Base-by-base conservation (phyloP, 2,888 invertebrate genomes). In the Heliconius cydno region DNA sequence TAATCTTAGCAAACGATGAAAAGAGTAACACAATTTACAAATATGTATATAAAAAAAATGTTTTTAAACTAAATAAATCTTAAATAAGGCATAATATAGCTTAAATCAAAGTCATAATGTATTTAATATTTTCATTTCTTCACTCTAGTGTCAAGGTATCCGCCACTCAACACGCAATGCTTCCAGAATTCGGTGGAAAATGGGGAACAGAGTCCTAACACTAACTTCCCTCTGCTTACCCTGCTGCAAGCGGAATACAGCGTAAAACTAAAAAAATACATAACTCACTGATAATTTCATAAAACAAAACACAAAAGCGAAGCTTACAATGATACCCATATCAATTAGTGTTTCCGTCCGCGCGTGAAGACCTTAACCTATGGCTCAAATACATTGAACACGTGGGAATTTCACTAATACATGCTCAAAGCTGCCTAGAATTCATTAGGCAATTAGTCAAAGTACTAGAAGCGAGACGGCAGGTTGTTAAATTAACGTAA, bases 351-450 rank as follows among this genome's bases (percentile, higher is more conserved):
- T 34, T 41, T 72, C 41, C 81, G 77, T n/a, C 77, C 73, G 76
- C 57, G 84, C 84, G 77, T 82, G 65, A 79, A 79, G 81, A 79
- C 83, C 83, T 83, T 82, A 80, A 81, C 82, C 78, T 80, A 77
- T 79, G 80, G 71, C 76, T 76, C 78, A 78, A 77, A 80, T 66
- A 63, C 60, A 80, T 78, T 83, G 79, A 76, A 81, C 82, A 81
- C 84, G 84, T 84, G 84, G 81, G 84, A 84, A 84, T 73, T 77
- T 80, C 74, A 63, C 73, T 57, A 77, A 77, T 79, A 79, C 73
- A 68, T 72, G 66, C 71, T 60, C 38, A 67, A 77, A 60, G 34
- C 57, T 73, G 76, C 77, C 67, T 63, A 78, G 74, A 73, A 57
- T 79, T 25, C 66, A 76, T 80, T 74, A 63, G 13, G 25, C 67